Evolutionary conservation across 2,113 vertebrate genomes (phyloP), one percentile per base, ranked within the genome.

Genomic region (Puntigrus tetrazona): DNA sequence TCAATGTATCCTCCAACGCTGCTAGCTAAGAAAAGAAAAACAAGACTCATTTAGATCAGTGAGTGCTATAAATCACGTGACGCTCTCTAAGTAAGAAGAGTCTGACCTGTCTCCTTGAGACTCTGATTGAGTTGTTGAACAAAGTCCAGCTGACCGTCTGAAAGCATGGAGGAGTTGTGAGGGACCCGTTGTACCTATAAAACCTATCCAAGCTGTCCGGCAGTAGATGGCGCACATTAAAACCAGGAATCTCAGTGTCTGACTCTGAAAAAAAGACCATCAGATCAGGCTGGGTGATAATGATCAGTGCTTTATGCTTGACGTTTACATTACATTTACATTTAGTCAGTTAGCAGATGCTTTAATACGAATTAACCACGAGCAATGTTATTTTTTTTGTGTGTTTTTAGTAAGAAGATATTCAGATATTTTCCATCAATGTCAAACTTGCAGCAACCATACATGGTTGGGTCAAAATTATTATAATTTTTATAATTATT

Each of bases 91-190:
- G 1, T 41, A 25, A 47, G 57, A 43, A 41, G 7, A 45, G 50
- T 45, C 90, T 52, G 43, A 96, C 95, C 95, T 96, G 95, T 84
- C 86, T 85, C 16, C 69, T 89, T 6, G 96, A 97, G 16, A 97
- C 89, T 59, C 25, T 86, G 87, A 96, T 73, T 0, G 95, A 96
- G 41, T 96, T 92, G 86, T 96, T 97, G 89, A 97, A 96, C 81
- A 97, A 18, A 0, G 94, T 97, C 96, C 96, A 97, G 91, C 93
- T 96, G 86, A 97, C 96, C 0, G 94, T 90, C 88, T 96, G 94
- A 81, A 88, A 93, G 81, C 96, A 97, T 1, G 95, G 94, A 0
- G 96, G 96, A 2, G 96, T 97, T 69, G 96, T 97, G 83, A 97
- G 92, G 11, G 96, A 97, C 1, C 96, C 96, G 0, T 92, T 92